Percentiles rank a stretch among this genome's conserved stretches.
phyloP scores from a whole-genome alignment of 1,140 invertebrate genomes.

The Camponotus floridanus region DNA sequence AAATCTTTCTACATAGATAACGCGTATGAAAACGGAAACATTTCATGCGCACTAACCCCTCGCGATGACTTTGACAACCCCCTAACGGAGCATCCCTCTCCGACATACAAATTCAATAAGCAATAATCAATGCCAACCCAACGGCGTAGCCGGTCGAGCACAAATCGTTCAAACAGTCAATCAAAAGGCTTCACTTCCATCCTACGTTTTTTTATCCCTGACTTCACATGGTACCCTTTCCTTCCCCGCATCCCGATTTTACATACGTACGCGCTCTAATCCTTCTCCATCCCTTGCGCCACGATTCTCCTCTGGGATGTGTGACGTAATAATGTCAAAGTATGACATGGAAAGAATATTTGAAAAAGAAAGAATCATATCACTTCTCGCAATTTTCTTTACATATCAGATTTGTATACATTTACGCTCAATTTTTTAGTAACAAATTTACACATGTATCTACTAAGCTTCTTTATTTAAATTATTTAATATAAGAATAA shows the following conservation, averaged over 20 bases:
- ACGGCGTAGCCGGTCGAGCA: constrained; percentile 80
- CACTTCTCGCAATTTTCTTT: not conserved
- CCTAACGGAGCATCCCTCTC: constrained; percentile 70
- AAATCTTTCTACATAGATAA: constrained; percentile 28
- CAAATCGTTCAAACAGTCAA: constrained; percentile 86
- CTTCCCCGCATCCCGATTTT: constrained; percentile 49
- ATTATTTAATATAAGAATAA: not conserved
- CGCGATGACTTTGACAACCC: constrained; percentile 73
- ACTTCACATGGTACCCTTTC: constrained; percentile 39
- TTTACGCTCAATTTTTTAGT: not conserved
- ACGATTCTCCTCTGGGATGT: constrained; percentile 46
- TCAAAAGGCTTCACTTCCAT: constrained; percentile 81
- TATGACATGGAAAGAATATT: constrained; percentile 40
- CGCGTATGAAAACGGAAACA: constrained; percentile 59
- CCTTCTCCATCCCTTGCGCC: constrained; percentile 35
- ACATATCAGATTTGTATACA: not conserved
- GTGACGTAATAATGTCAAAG: constrained; percentile 59
- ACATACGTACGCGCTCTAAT: constrained; percentile 33
- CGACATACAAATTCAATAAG: constrained; percentile 84
- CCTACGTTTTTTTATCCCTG: constrained; percentile 70
- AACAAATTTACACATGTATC: not conserved
- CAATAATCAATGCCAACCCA: constrained; percentile 85
- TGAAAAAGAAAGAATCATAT: constrained; percentile 27
- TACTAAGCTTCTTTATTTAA: not conserved
- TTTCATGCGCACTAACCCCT: constrained; percentile 62